These are phyloP conservation scores for Etheostoma cragini DNA, from an alignment of 2,113 vertebrate genomes.

Conservation along the genomic window DNA sequence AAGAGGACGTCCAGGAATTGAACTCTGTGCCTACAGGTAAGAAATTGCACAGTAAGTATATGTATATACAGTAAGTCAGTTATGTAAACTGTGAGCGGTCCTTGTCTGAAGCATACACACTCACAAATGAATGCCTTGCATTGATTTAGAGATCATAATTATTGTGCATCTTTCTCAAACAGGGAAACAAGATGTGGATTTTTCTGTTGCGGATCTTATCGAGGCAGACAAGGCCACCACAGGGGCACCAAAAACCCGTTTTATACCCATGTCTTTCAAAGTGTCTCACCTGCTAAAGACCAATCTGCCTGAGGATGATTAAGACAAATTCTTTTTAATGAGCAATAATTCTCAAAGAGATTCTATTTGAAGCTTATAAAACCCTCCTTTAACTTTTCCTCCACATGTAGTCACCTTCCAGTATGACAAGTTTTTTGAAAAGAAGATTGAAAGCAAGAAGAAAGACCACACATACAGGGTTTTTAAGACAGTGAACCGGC, in stretches of 20 bases:
- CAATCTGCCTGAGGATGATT: conserved; percentile 86
- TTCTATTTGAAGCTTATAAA: neutral
- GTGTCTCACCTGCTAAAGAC: conserved; percentile 92
- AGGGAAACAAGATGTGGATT: conserved; percentile 60
- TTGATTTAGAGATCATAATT: neutral
- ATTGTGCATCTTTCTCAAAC: neutral
- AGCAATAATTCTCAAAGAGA: neutral
- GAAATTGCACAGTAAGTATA: neutral
- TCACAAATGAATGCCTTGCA: neutral
- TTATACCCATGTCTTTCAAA: conserved; percentile 83
- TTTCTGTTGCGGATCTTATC: conserved; percentile 21
- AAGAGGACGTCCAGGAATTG: conserved; percentile 91
- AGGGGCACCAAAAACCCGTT: conserved; percentile 74
- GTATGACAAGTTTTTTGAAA: conserved; percentile 93
- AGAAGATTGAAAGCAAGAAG: conserved; percentile 92
- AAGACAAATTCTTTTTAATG: conserved; percentile 29
- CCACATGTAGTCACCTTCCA: conserved; percentile 88
- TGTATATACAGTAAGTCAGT: neutral
- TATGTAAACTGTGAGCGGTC: conserved; percentile 11
- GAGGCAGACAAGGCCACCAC: conserved; percentile 2
- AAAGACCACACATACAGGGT: conserved; percentile 92
- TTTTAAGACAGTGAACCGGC: conserved; percentile 94
- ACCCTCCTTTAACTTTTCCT: neutral
- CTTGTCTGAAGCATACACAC: neutral
- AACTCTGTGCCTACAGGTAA: conserved; percentile 84